Percentiles rank a stretch among this genome's conserved stretches.
Conservation (phyloP, 2,888 invertebrate species). For the Ditula angustiorana region DNA sequence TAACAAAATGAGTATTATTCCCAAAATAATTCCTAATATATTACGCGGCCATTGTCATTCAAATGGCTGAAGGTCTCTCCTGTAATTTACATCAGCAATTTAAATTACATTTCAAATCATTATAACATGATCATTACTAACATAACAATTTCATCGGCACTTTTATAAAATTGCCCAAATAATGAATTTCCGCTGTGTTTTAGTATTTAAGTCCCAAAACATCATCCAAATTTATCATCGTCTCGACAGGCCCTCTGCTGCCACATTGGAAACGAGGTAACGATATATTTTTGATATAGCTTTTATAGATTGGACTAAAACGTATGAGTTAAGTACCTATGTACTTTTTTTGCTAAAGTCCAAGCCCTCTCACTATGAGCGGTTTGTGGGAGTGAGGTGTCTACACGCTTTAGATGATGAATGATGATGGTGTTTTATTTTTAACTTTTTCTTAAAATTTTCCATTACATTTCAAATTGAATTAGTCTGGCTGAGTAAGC, state of each 20-base stretch:
- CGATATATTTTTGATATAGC: neutral
- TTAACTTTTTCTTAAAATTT: no score
- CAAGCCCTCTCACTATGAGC: no score
- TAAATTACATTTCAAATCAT: constrained; percentile 44
- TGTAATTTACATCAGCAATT: constrained; percentile 21
- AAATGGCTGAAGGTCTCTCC: constrained; percentile 19
- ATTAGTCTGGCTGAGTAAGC: no score
- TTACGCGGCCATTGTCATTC: neutral
- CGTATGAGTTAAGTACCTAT: no score
- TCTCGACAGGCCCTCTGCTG: neutral
- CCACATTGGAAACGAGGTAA: constrained; percentile 7
- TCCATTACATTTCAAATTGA: no score
- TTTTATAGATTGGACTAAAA: neutral
- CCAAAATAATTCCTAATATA: neutral
- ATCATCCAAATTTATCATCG: neutral
- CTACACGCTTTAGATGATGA: no score
- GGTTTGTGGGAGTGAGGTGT: no score
- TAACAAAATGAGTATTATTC: no score
- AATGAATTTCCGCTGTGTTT: constrained; percentile 53
- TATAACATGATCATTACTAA: constrained; percentile 47
- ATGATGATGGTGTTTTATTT: no score
- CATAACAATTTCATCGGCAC: constrained; percentile 49
- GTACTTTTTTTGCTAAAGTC: no score
- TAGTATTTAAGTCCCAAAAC: constrained; percentile 40
- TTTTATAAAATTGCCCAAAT: constrained; percentile 57